Percentiles rank a stretch among this genome's conserved stretches.
These are phyloP conservation scores for Leucoptera coffeella DNA, from an alignment of 2,888 invertebrate genomes.

Conservation along the genomic window DNA sequence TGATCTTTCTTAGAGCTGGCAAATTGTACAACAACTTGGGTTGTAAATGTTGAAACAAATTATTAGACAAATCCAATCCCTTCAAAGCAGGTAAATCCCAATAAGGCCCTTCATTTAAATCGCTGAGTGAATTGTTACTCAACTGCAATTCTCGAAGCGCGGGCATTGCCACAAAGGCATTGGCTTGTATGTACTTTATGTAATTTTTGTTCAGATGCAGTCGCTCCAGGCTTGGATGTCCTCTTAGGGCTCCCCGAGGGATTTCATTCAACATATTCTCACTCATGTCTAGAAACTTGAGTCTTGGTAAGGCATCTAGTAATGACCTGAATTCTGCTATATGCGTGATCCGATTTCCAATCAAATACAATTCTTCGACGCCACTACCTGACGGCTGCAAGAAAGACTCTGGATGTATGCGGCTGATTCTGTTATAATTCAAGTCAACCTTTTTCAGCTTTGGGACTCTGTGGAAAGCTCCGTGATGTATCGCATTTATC, in stretches of 20 bases:
- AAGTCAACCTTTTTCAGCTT: constrained; percentile 66
- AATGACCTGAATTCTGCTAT: constrained; percentile 69
- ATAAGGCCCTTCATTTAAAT: constrained; percentile 66
- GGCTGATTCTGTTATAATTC: constrained; percentile 68
- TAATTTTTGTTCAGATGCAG: constrained; percentile 76
- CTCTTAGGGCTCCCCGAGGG: constrained; percentile 70
- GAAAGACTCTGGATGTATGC: constrained; percentile 79
- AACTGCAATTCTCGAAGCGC: constrained; percentile 75
- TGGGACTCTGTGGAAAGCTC: constrained; percentile 76
- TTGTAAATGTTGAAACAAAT: constrained; percentile 66
- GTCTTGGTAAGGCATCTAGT: constrained; percentile 68
- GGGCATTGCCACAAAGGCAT: constrained; percentile 79
- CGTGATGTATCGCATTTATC: constrained; percentile 69
- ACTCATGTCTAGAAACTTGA: constrained; percentile 74
- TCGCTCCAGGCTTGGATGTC: constrained; percentile 74
- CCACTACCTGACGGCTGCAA: constrained; percentile 66
- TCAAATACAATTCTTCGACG: constrained; percentile 71
- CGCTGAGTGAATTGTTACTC: constrained; percentile 75
- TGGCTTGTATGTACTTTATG: constrained; percentile 66
- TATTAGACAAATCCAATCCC: constrained; percentile 74
- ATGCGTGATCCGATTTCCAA: constrained; percentile 70
- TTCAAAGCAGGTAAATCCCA: constrained; percentile 82
- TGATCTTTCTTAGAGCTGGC: constrained; percentile 68
- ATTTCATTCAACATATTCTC: constrained; percentile 71
- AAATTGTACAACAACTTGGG: constrained; percentile 67